These are phyloP conservation scores for Copidosoma aretas DNA, from an alignment of 2,888 invertebrate species.

Conservation along the genomic window DNA sequence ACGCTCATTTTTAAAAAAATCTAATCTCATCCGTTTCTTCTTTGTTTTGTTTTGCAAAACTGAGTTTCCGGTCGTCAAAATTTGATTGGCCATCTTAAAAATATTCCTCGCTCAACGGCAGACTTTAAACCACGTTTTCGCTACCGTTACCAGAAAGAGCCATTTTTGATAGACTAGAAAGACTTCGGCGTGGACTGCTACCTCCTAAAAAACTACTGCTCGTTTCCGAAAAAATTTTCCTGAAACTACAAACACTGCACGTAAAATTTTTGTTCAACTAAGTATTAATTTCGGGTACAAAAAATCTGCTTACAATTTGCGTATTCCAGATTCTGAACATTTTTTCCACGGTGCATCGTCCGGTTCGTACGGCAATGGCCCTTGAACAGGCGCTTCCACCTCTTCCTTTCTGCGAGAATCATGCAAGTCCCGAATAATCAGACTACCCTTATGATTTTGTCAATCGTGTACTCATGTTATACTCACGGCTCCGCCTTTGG, in stretches of 20 bases:
- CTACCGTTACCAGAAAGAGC: slow-evolving; percentile 64
- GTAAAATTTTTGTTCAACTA: slow-evolving; percentile 4
- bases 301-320: slow-evolving; percentile 80
- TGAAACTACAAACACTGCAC: slow-evolving; percentile 71
- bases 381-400: slow-evolving; percentile 87
- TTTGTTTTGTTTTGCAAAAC: slow-evolving; percentile 17
- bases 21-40: neutral
- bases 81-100: slow-evolving; percentile 38
- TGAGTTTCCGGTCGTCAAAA: slow-evolving; percentile 28
- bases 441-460: neutral
- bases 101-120: slow-evolving; percentile 20
- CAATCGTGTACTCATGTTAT: neutral
- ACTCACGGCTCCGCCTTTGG: slow-evolving; percentile 66
- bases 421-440: neutral
- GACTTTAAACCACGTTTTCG: slow-evolving; percentile 33
- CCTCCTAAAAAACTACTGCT: slow-evolving; percentile 70
- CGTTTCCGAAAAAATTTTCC: slow-evolving; percentile 86
- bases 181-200: slow-evolving; percentile 81
- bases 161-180: slow-evolving; percentile 81
- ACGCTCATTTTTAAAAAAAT: slow-evolving; percentile 1
- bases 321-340: slow-evolving; percentile 80
- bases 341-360: slow-evolving; percentile 96
- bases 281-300: slow-evolving; percentile 3
- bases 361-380: slow-evolving; percentile 94
- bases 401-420: slow-evolving; percentile 46